Evolutionary conservation across 2,888 invertebrate species (phyloP), one percentile per base, ranked within the genome.

Genomic region (Meteorus colon): DNA sequence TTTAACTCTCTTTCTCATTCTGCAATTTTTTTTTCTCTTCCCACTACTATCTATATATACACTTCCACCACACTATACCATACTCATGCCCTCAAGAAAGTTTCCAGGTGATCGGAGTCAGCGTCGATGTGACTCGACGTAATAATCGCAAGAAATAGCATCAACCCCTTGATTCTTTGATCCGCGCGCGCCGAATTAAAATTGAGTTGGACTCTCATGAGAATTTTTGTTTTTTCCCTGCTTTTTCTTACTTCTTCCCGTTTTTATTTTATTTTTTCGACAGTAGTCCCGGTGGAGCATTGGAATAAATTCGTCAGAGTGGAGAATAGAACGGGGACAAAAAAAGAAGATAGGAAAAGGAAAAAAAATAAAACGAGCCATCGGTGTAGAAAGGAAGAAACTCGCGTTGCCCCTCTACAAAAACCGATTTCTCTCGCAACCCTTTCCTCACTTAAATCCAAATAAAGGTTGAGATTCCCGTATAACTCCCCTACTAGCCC

Each of bases 391-490:
- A 37, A 45, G 27, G 24, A 48, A 48, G 67, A 67, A 24, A 45
- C 45, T 65, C 65, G n/a, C 27, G 68, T 29, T 51, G 16, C 55
- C 55, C 69, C 31, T 55, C 34, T 55, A 31, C 31, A 14, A 65
- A 24, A 62, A 62, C 62, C 65, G 65, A 27, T 16, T n/a, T 29
- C n/a, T 24, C 59, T 68, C 37, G 81, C 85, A 87, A 88, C 87
- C 88, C 88, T 87, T 89, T 88, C 85, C 85, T 85, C 84, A 85
- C 86, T 85, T 82, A 83, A 85, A 83, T 83, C 83, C 84, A 84
- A 88, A 86, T 86, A 88, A 88, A 87, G 87, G 84, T 87, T 84
- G 86, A 86, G 86, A 85, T 86, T 86, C 85, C 85, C 82, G 82
- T 83, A 78, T 59, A 62, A 60, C 68, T 45, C 55, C 59, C 59